Evolutionary conservation across 2,797 vertebrate species (phyloP).

Genomic region (Xenopus petersii): DNA sequence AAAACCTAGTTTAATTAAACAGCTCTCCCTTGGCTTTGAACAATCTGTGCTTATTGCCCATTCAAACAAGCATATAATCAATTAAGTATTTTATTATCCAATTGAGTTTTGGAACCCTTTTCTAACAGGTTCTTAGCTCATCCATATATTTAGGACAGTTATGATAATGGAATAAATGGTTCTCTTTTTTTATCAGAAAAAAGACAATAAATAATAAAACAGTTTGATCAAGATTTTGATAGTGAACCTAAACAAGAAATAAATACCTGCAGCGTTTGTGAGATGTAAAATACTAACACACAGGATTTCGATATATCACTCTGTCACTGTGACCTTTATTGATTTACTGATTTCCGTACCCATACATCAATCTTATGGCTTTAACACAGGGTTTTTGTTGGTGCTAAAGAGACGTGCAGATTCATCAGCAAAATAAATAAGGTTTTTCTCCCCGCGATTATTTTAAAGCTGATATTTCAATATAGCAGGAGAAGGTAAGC

Average conservation of each 20-base stretch:
- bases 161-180: constrained; percentile 63
- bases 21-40: constrained; percentile 55
- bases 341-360: constrained; percentile 57
- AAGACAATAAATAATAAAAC: constrained; percentile 67
- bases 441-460: not conserved
- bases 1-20: constrained; percentile 62
- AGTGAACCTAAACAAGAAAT: constrained; percentile 56
- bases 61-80: constrained; percentile 65
- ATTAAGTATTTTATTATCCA: constrained; percentile 75
- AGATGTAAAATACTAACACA: constrained; percentile 58
- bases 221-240: constrained; percentile 58
- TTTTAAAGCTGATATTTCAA: not conserved
- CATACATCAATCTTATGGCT: constrained; percentile 59
- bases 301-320: constrained; percentile 64
- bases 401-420: not conserved
- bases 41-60: constrained; percentile 58
- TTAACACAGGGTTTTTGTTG: constrained; percentile 55
- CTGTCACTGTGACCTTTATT: constrained; percentile 68
- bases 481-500: no score
- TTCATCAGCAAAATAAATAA: not conserved
- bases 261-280: constrained; percentile 61
- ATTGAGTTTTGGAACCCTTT: constrained; percentile 60
- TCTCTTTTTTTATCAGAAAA: constrained; percentile 60
- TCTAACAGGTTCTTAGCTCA: constrained; percentile 58
- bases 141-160: constrained; percentile 58